Percentiles rank a stretch among this genome's conserved stretches.
Evolutionary conservation across 2,797 vertebrate species (phyloP).

Genomic region (Sorex maritimensis): DNA sequence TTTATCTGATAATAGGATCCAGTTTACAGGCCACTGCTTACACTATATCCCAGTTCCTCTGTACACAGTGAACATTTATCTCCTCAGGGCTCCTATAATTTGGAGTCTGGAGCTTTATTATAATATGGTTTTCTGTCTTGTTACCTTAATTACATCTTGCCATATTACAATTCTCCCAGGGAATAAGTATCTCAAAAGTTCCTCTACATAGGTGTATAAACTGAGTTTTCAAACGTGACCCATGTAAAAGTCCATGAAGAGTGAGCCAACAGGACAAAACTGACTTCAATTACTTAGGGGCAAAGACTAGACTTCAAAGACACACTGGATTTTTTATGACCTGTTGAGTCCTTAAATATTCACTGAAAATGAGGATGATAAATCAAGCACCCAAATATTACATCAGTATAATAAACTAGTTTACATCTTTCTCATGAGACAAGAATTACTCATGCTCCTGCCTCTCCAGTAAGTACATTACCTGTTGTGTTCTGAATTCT

Average conservation of each 20-base stretch:
- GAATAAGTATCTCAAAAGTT: background rate
- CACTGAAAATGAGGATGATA: constrained; percentile 76
- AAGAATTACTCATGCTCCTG: constrained; percentile 81
- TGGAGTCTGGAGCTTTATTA: background rate
- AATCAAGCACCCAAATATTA: constrained; percentile 86
- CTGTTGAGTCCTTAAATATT: constrained; percentile 65
- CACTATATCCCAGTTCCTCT: background rate
- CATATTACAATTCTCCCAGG: background rate
- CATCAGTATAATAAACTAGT: constrained; percentile 83
- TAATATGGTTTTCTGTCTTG: background rate
- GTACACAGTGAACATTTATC: too few species aligned
- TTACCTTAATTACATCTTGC: background rate
- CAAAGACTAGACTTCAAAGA: constrained; percentile 74
- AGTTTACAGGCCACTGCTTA: constrained; percentile 1
- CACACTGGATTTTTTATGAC: constrained; percentile 75
- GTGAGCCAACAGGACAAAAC: constrained; percentile 15
- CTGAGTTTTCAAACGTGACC: background rate
- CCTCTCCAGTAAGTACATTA: constrained; percentile 69
- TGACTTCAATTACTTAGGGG: constrained; percentile 32
- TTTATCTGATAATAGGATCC: constrained; percentile 21
- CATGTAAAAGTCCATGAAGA: constrained; percentile 40
- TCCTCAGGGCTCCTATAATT: accelerated
- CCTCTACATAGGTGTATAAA: accelerated
- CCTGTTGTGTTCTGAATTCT: constrained; percentile 77
- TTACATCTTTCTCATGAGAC: constrained; percentile 81